A percentile compares a stretch with the other conserved stretches of the same genome.
Conservation (phyloP, 2,888 invertebrate species). For the Trachelus tabidus region DNA sequence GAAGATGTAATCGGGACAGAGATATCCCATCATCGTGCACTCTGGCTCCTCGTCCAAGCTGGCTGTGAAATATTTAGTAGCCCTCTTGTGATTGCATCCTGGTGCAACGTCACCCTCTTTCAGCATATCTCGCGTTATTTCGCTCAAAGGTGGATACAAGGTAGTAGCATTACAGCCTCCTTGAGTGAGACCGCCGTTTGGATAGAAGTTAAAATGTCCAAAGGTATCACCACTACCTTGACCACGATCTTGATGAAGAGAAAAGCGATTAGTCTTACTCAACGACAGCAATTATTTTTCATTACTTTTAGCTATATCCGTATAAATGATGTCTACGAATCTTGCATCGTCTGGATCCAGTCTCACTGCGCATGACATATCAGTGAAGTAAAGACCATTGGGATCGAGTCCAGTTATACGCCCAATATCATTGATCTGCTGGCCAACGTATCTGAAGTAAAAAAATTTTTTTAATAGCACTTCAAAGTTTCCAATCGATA, state of each 20-base stretch:
- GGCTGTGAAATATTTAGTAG: constrained; percentile 61
- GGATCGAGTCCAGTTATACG: constrained; percentile 71
- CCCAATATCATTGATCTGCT: constrained; percentile 49
- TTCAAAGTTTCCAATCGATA: not conserved
- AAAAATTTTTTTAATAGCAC: not conserved
- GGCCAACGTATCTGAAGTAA: constrained; percentile 61
- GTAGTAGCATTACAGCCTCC: constrained; percentile 59
- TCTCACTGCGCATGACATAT: constrained; percentile 68
- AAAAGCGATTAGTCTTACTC: not conserved
- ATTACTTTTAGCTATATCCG: constrained; percentile 63
- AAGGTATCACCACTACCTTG: constrained; percentile 58
- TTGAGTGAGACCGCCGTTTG: constrained; percentile 61
- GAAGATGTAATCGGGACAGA: constrained; percentile 52
- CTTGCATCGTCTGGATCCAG: constrained; percentile 69
- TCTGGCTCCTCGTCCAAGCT: constrained; percentile 55
- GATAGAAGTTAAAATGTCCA: constrained; percentile 64
- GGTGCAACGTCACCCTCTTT: constrained; percentile 59
- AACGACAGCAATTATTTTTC: constrained; percentile 14
- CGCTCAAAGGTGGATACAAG: constrained; percentile 41
- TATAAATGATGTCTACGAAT: constrained; percentile 73
- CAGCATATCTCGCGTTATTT: constrained; percentile 48
- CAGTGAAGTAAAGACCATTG: constrained; percentile 70
- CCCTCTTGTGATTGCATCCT: constrained; percentile 65
- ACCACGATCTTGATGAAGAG: constrained; percentile 37
- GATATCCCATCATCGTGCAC: constrained; percentile 61